Percentiles rank a stretch among this genome's conserved stretches.
Conservation (phyloP, 2,797 vertebrate genomes). For the Anas capensis region DNA sequence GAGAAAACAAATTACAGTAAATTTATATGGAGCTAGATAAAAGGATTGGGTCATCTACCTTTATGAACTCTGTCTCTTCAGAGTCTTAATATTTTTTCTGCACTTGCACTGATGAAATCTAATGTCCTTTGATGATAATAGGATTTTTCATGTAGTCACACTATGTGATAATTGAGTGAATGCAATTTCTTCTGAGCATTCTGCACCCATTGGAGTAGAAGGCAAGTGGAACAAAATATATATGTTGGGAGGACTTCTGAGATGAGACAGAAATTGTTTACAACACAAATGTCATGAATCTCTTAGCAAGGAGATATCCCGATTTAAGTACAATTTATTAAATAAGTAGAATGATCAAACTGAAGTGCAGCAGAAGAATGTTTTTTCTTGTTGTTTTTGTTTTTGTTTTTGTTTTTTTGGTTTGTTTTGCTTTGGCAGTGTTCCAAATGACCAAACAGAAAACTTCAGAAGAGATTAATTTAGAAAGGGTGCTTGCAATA, state of each 20-base stretch:
- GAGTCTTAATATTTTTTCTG: neutral
- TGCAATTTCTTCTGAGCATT: neutral
- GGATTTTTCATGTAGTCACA: neutral
- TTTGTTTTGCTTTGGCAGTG: neutral
- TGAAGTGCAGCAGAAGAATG: neutral
- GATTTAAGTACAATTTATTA: neutral
- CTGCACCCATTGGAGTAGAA: neutral
- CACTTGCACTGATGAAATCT: neutral
- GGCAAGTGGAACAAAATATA: neutral
- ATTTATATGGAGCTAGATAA: neutral
- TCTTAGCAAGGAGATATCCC: neutral
- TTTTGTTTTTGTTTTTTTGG: no score
- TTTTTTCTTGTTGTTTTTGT: no score
- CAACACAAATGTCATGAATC: neutral
- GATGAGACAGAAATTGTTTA: neutral
- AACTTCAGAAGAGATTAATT: neutral
- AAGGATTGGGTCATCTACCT: neutral
- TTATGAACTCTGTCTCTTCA: neutral
- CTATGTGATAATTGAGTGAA: neutral
- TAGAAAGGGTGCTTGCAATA: neutral
- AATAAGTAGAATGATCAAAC: neutral
- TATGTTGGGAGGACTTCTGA: neutral
- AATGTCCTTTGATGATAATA: neutral
- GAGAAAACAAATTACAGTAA: neutral
- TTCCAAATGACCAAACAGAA: neutral